Conservation (phyloP, 1,140 invertebrate species). For the Sminthurinus signatus region DNA sequence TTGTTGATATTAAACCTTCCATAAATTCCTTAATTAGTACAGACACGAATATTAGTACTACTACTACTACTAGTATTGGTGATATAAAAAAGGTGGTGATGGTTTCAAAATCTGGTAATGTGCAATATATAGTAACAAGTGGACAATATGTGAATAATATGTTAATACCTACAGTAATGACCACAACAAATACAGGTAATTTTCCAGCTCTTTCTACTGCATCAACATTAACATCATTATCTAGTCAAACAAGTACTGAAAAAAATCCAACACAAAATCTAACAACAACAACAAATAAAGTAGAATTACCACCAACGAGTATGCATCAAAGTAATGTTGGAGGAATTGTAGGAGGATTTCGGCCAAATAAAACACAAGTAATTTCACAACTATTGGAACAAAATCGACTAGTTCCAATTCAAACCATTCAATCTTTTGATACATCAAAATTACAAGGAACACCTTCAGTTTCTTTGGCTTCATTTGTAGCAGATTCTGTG, state of each 20-base stretch:
- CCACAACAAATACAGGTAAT: neutral
- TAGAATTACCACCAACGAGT: slow-evolving; percentile 41
- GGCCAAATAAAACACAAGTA: slow-evolving; percentile 20
- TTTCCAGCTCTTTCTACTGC: neutral
- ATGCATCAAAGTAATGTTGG: slow-evolving; percentile 44
- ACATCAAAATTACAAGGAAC: slow-evolving; percentile 10
- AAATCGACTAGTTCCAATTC: slow-evolving; percentile 18
- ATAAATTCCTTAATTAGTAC: too few relatives aligned
- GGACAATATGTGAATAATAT: neutral
- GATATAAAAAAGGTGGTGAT: slow-evolving; percentile 1
- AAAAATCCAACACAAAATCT: too few relatives aligned
- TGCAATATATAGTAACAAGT: neutral
- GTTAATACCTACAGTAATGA: neutral
- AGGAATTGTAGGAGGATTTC: slow-evolving; percentile 15
- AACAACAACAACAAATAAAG: too few relatives aligned
- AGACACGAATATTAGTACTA: too few relatives aligned
- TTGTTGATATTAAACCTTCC: too few relatives aligned
- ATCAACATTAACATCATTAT: neutral
- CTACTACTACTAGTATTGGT: too few relatives aligned
- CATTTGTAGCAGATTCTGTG: slow-evolving; percentile 43
- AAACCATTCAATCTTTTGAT: slow-evolving; percentile 17
- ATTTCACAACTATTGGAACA: slow-evolving; percentile 20
- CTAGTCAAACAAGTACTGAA: neutral
- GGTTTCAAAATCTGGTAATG: neutral
- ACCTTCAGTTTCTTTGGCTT: slow-evolving; percentile 26